Conservation (phyloP, 1,140 invertebrate species). For the Mycetomoellerius zeteki region DNA sequence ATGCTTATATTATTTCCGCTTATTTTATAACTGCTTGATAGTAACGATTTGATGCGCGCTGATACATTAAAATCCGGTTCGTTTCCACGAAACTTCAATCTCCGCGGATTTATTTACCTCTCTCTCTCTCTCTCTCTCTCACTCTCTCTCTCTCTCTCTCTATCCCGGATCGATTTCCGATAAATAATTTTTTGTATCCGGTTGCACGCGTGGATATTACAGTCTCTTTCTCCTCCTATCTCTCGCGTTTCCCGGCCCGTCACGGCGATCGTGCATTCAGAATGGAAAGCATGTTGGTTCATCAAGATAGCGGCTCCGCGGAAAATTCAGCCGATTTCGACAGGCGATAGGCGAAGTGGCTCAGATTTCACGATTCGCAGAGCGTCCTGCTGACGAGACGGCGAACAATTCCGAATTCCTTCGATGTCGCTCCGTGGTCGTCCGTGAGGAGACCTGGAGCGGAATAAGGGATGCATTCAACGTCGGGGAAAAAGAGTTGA, state of each 20-base stretch:
- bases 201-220: constrained; percentile 50
- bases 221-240: constrained; percentile 13
- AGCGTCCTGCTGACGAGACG: constrained; percentile 75
- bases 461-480: constrained; percentile 63
- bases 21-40: constrained; percentile 23
- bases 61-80: constrained; percentile 27
- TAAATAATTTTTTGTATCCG: constrained; percentile 59
- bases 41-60: constrained; percentile 34
- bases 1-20: constrained; percentile 22
- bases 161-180: constrained; percentile 60
- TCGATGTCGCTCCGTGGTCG: constrained; percentile 41
- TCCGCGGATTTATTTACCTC: constrained; percentile 58
- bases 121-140: no score
- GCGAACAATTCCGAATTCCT: constrained; percentile 66
- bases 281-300: constrained; percentile 70
- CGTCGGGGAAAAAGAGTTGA: constrained; percentile 37
- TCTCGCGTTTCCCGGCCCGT: background rate
- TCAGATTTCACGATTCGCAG: constrained; percentile 69
- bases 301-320: constrained; percentile 59
- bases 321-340: constrained; percentile 54
- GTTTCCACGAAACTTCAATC: constrained; percentile 13
- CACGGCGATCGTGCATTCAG: constrained; percentile 55
- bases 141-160: no score
- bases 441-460: constrained; percentile 40
- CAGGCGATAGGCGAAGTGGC: constrained; percentile 16